These are phyloP conservation scores for Busseola fusca DNA, from an alignment of 2,888 invertebrate genomes.

Conservation along the genomic window DNA sequence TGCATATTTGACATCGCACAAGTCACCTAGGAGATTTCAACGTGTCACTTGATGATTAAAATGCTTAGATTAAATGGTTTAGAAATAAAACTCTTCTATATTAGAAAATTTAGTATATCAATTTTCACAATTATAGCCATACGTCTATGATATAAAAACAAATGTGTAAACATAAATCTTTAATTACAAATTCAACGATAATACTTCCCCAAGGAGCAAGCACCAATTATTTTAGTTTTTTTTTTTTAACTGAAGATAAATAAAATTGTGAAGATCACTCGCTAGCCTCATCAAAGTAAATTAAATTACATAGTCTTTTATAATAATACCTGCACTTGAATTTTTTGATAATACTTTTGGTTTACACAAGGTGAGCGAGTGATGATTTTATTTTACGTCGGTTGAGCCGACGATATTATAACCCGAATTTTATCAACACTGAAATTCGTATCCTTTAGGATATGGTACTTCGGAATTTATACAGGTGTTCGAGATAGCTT, in stretches of 20 bases:
- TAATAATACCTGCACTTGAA: slow-evolving; percentile 52
- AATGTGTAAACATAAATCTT: slow-evolving; percentile 78
- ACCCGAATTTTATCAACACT: slow-evolving; percentile 41
- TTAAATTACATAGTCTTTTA: slow-evolving; percentile 54
- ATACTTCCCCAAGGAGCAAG: slow-evolving; percentile 76
- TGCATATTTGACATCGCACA: not conserved
- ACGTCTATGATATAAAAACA: slow-evolving; percentile 77
- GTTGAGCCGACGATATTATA: slow-evolving; percentile 36
- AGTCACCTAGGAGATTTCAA: not conserved
- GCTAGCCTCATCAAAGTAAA: slow-evolving; percentile 56
- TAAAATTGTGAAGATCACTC: slow-evolving; percentile 56
- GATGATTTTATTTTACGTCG: slow-evolving; percentile 45
- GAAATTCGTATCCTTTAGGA: slow-evolving; percentile 31
- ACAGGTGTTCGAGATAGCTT: slow-evolving; percentile 53
- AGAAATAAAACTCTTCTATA: slow-evolving; percentile 76
- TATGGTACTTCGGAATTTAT: slow-evolving; percentile 20
- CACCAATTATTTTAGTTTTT: slow-evolving; percentile 70
- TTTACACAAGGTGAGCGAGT: slow-evolving; percentile 52
- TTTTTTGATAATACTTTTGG: slow-evolving; percentile 51
- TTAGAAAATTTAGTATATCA: slow-evolving; percentile 87
- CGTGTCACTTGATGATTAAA: not conserved
- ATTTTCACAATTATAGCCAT: slow-evolving; percentile 83
- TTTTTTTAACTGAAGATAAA: slow-evolving; percentile 46
- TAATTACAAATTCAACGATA: slow-evolving; percentile 79
- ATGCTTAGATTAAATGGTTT: slow-evolving; percentile 19